A percentile compares a stretch with the other conserved stretches of the same genome.
phyloP scores from a whole-genome alignment of 92 coral and sea anemone species.

The Palythoa caribaeorum region DNA sequence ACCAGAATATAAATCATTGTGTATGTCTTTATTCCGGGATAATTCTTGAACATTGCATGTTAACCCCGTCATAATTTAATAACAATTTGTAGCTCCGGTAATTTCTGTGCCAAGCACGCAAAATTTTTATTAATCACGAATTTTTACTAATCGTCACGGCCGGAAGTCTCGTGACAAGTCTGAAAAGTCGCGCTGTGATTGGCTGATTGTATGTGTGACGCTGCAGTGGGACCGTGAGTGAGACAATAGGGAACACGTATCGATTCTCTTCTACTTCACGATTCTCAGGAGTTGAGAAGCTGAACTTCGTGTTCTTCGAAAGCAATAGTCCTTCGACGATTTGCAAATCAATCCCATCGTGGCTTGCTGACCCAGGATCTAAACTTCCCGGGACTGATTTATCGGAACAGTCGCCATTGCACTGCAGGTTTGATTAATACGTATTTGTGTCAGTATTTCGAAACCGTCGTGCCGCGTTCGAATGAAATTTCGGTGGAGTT shows the following conservation, averaged over 20 bases:
- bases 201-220: constrained; percentile 57
- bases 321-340: constrained; percentile 46
- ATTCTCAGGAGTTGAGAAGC: constrained; percentile 41
- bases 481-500: constrained; percentile 1
- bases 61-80: no score
- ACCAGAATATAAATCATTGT: no score
- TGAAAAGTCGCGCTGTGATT: constrained; percentile 60
- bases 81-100: no score
- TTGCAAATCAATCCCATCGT: constrained; percentile 64
- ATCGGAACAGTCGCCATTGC: constrained; percentile 98
- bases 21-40: no score
- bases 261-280: constrained; percentile 25
- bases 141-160: background rate
- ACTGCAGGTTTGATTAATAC: constrained; percentile 69
- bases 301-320: constrained; percentile 24
- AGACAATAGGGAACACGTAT: constrained; percentile 37
- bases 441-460: background rate
- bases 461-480: constrained; percentile 11
- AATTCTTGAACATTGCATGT: no score
- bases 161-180: constrained; percentile 44
- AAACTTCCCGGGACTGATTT: constrained; percentile 87
- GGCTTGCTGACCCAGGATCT: constrained; percentile 91
- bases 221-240: background rate
- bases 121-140: no score
- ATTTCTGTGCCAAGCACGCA: no score